These are phyloP conservation scores for Cosmia pyralina DNA, from an alignment of 2,888 invertebrate species.

Conservation along the genomic window DNA sequence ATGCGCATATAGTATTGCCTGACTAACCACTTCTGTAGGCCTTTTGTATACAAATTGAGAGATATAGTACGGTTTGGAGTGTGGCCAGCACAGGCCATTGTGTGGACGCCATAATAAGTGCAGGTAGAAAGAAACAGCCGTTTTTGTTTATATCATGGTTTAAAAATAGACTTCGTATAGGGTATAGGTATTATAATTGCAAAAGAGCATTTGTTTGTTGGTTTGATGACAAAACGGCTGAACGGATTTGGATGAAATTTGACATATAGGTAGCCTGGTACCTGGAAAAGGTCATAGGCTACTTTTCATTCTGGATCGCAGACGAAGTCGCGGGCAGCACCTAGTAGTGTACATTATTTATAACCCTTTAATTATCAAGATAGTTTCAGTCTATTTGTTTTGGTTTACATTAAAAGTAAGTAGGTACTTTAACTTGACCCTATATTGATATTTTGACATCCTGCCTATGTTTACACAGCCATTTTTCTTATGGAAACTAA, in stretches of 20 bases:
- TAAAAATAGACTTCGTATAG: conserved; percentile 34
- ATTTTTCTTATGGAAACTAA: no score
- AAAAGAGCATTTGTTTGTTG: no score
- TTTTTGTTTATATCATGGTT: conserved; percentile 28
- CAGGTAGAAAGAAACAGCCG: conserved; percentile 11
- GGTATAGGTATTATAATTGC: not conserved
- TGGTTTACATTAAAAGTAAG: not conserved
- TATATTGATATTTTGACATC: not conserved
- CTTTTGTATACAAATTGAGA: conserved; percentile 56
- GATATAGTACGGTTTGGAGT: conserved; percentile 39
- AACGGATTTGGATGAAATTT: no score
- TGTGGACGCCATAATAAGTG: conserved; percentile 39
- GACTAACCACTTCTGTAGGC: conserved; percentile 16
- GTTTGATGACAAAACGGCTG: no score
- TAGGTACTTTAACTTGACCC: not conserved
- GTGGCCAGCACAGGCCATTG: conserved; percentile 49
- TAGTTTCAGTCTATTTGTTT: not conserved
- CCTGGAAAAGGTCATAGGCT: no score
- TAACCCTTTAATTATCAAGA: conserved; percentile 7
- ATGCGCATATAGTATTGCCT: conserved; percentile 23
- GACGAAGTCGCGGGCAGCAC: no score
- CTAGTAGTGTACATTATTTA: conserved; percentile 10
- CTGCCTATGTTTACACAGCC: not conserved
- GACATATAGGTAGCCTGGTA: no score
- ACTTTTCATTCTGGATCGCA: no score